These are phyloP conservation scores for Hemistola chrysoprasaria DNA, from an alignment of 2,888 invertebrate species.

Conservation along the genomic window DNA sequence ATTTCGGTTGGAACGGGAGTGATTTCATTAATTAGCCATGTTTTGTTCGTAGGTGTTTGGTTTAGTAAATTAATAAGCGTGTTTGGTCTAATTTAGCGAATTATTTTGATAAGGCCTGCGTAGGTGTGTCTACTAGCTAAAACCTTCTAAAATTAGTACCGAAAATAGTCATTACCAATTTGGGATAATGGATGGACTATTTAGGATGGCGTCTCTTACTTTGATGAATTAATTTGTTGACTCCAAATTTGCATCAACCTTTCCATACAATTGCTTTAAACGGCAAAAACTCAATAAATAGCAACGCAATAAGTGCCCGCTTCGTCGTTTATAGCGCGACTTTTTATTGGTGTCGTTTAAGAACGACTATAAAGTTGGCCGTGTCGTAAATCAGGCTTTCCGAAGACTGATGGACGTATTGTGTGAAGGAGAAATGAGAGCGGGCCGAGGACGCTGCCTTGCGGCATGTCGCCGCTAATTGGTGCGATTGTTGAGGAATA, in stretches of 20 bases:
- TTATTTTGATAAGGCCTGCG: constrained; percentile 11
- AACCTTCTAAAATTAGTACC: too few relatives aligned
- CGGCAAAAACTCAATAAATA: constrained; percentile 42
- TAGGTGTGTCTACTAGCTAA: too few relatives aligned
- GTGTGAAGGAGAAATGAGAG: constrained; percentile 29
- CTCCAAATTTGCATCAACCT: neutral
- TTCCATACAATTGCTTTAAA: constrained; percentile 3
- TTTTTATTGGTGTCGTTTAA: constrained; percentile 76
- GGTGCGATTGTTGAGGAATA: constrained; percentile 16
- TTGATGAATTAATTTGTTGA: too few relatives aligned
- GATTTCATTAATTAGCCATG: constrained; percentile 54
- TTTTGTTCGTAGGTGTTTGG: constrained; percentile 36
- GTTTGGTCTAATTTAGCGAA: constrained; percentile 21
- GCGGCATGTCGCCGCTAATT: constrained; percentile 29
- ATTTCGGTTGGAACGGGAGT: constrained; percentile 51
- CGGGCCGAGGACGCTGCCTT: constrained; percentile 38
- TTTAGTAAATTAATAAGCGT: constrained; percentile 36
- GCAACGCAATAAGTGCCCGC: constrained; percentile 48
- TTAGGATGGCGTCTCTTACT: too few relatives aligned
- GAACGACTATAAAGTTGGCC: constrained; percentile 63
- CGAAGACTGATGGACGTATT: constrained; percentile 43
- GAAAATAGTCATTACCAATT: too few relatives aligned
- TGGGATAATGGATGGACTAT: too few relatives aligned
- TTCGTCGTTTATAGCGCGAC: constrained; percentile 59
- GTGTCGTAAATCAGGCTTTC: constrained; percentile 68